Percentiles rank a stretch among this genome's conserved stretches.
Conservation (phyloP, 2,888 invertebrate species). For the Eurytoma californica region DNA sequence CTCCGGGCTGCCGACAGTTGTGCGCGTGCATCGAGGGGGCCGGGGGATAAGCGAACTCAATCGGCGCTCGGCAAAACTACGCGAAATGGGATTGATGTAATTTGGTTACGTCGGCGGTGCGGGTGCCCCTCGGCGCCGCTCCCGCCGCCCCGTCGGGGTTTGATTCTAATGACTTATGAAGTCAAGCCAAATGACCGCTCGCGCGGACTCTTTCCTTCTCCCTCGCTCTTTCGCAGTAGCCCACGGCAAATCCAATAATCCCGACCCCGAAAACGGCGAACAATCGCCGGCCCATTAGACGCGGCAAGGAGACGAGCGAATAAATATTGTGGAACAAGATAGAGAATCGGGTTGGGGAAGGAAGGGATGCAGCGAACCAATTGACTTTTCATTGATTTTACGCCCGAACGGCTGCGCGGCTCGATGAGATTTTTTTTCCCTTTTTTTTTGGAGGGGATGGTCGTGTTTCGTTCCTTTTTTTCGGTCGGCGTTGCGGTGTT, state of each 20-base stretch:
- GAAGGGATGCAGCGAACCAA: conserved; percentile 40
- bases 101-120: conserved; percentile 69
- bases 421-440: conserved; percentile 48
- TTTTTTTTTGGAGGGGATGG: conserved; percentile 8
- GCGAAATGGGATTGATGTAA: conserved; percentile 75
- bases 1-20: neutral
- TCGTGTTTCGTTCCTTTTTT: neutral
- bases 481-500: no score
- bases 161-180: conserved; percentile 75
- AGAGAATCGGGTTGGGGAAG: conserved; percentile 7
- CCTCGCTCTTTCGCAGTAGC: conserved; percentile 59
- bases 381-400: conserved; percentile 58
- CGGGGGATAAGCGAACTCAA: conserved; percentile 67
- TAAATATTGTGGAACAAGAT: conserved; percentile 62
- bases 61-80: conserved; percentile 73
- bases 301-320: conserved; percentile 49
- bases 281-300: conserved; percentile 60
- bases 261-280: conserved; percentile 54
- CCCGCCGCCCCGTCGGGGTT: conserved; percentile 58
- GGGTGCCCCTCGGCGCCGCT: conserved; percentile 1
- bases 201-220: conserved; percentile 51
- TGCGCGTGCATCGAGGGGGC: conserved; percentile 70
- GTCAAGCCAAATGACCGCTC: conserved; percentile 74
- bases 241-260: conserved; percentile 69
- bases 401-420: conserved; percentile 38